Evolutionary conservation across 2,113 vertebrate species (phyloP).

Genomic region (Climacteris rufus): DNA sequence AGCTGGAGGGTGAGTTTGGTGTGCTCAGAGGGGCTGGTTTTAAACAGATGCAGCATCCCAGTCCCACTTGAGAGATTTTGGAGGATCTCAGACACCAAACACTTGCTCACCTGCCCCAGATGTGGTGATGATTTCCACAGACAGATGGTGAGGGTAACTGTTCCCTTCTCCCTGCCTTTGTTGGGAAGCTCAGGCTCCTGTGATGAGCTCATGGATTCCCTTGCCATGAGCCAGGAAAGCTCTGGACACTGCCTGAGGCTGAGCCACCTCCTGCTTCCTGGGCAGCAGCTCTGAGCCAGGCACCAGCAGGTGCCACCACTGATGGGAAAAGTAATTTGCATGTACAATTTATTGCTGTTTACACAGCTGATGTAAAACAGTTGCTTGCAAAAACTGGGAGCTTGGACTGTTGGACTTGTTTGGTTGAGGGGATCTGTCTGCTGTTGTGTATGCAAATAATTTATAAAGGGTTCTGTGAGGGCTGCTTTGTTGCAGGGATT

Average conservation of each 20-base stretch:
- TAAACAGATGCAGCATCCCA: neutral
- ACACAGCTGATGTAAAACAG: neutral
- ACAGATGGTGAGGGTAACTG: neutral
- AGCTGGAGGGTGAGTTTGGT: neutral
- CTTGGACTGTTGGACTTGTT: neutral
- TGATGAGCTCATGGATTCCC: conserved; percentile 10
- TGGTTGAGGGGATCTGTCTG: neutral
- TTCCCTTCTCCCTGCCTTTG: neutral
- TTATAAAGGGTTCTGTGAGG: neutral
- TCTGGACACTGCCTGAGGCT: neutral
- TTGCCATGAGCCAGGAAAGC: neutral
- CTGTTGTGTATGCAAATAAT: neutral
- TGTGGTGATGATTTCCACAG: neutral
- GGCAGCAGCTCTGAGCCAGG: neutral
- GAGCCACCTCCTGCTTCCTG: neutral
- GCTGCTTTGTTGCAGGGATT: neutral
- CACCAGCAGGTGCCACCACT: neutral
- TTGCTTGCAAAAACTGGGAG: neutral
- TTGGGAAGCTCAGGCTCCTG: neutral
- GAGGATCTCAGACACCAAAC: neutral
- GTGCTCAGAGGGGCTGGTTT: neutral
- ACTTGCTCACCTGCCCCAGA: neutral
- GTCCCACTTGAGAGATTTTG: neutral
- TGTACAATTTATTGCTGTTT: neutral
- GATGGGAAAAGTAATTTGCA: neutral